phyloP scores from a whole-genome alignment of 2,888 invertebrate genomes.

The Abscondita cerata region DNA sequence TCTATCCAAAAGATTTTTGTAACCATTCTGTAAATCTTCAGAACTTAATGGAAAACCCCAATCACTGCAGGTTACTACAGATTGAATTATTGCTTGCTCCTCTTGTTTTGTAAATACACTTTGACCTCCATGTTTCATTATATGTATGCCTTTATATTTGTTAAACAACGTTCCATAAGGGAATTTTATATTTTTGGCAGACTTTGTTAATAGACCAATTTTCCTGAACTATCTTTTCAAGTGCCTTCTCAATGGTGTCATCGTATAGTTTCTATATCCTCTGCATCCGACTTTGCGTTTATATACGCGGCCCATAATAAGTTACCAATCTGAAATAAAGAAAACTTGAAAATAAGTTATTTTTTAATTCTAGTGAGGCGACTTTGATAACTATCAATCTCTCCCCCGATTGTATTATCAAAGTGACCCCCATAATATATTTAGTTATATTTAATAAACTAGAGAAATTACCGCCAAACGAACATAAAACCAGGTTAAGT shows the following conservation, averaged over 20 bases:
- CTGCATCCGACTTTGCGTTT: background rate
- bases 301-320: background rate
- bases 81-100: constrained; percentile 20
- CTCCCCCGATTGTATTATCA: too few relatives aligned
- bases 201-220: background rate
- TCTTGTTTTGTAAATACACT: background rate
- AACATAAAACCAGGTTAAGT: too few relatives aligned
- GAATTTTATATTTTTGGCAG: background rate
- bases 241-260: background rate
- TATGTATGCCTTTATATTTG: background rate
- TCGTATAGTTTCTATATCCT: too few relatives aligned
- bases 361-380: too few relatives aligned
- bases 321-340: too few relatives aligned
- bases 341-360: too few relatives aligned
- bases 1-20: constrained; percentile 25
- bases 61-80: constrained; percentile 24
- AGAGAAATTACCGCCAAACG: too few relatives aligned
- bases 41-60: constrained; percentile 26
- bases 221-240: background rate
- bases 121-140: background rate
- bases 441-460: too few relatives aligned
- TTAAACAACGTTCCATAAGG: background rate
- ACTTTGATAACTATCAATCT: too few relatives aligned
- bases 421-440: too few relatives aligned
- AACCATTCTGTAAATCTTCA: constrained; percentile 9